These are phyloP conservation scores for Drosophila willistoni DNA, from an alignment of 1,140 invertebrate genomes.

Conservation along the genomic window DNA sequence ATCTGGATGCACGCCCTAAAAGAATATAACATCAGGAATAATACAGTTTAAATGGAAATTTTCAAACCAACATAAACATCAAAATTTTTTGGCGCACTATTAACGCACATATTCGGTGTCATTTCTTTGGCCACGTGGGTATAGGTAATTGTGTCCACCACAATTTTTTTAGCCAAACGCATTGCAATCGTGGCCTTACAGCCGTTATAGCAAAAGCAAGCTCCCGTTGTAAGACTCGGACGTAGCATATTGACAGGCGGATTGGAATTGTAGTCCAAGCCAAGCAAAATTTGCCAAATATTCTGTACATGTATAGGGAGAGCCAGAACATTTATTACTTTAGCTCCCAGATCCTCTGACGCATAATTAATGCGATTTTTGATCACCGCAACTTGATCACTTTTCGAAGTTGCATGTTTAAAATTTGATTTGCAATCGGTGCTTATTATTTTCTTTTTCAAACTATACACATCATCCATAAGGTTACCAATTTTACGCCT, in stretches of 20 bases:
- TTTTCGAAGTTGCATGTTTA: background rate
- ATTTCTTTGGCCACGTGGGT: conserved; percentile 60
- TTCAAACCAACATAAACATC: conserved; percentile 57
- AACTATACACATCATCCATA: conserved; percentile 63
- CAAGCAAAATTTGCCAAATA: conserved; percentile 46
- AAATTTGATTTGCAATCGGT: conserved; percentile 1
- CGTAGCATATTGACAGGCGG: conserved; percentile 67
- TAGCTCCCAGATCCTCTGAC: conserved; percentile 59
- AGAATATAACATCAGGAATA: background rate
- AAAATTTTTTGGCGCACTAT: conserved; percentile 72
- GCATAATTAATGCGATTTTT: conserved; percentile 63
- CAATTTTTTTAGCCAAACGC: conserved; percentile 52
- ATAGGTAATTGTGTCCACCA: conserved; percentile 53
- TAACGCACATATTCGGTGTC: conserved; percentile 45
- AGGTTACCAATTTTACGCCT: conserved; percentile 56
- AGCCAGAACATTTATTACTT: conserved; percentile 41
- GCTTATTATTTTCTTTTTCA: conserved; percentile 47
- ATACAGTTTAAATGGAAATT: background rate
- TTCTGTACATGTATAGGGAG: conserved; percentile 36
- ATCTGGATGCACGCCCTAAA: conserved; percentile 28
- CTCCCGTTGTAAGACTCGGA: conserved; percentile 48
- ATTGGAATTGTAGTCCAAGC: conserved; percentile 65
- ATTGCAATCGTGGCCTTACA: conserved; percentile 43
- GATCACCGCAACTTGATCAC: background rate
- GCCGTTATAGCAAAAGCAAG: conserved; percentile 64